Evolutionary conservation across 2,797 vertebrate genomes (phyloP).

Genomic region (Cyclura pinguis): DNA sequence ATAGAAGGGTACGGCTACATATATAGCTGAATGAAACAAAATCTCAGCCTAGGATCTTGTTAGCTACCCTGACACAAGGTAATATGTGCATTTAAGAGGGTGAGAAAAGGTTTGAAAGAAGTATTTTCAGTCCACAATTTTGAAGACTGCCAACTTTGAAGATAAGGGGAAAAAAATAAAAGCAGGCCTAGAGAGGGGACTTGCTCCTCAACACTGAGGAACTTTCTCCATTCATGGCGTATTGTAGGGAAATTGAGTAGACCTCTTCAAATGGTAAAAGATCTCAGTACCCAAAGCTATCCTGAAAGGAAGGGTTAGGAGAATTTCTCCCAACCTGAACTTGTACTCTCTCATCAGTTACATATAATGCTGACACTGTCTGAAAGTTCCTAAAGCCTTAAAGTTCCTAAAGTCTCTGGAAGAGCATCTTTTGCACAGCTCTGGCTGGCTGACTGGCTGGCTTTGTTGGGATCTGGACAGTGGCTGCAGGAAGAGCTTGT

Average conservation of each 20-base stretch:
- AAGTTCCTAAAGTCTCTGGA: not conserved
- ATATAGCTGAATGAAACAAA: rapidly evolving
- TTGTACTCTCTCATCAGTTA: not conserved
- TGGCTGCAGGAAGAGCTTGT: not conserved
- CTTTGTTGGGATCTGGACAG: not conserved
- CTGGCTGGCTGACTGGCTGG: not conserved
- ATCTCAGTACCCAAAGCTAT: not conserved
- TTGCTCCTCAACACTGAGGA: not conserved
- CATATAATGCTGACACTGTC: not conserved
- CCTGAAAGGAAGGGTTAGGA: not conserved
- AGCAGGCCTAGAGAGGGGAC: not conserved
- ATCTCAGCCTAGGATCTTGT: not conserved
- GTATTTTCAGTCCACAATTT: not conserved
- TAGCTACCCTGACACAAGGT: not conserved
- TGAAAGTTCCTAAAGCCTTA: not conserved
- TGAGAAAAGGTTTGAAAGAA: not conserved
- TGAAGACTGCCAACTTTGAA: not conserved
- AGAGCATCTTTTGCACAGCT: not conserved
- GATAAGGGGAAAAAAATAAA: no score
- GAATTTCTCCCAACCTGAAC: not conserved
- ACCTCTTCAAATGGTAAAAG: not conserved
- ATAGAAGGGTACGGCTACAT: constrained; percentile 84
- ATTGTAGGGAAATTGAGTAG: not conserved
- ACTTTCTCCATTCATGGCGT: not conserved
- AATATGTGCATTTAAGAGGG: not conserved